Percentiles rank a stretch among this genome's conserved stretches.
These are phyloP conservation scores for Deroptyus accipitrinus DNA, from an alignment of 2,113 vertebrate species.

Conservation along the genomic window DNA sequence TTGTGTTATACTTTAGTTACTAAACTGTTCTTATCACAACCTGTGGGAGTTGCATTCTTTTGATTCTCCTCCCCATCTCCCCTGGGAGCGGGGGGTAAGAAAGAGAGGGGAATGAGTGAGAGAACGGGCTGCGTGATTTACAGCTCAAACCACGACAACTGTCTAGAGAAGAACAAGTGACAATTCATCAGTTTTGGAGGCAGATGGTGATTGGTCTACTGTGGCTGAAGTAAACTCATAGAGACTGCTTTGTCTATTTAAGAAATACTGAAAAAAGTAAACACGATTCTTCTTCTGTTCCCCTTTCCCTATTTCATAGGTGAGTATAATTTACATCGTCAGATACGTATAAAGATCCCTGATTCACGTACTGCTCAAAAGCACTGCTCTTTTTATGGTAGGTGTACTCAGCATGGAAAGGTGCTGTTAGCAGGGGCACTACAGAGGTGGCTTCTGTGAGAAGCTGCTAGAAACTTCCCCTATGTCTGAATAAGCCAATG, in stretches of 20 bases:
- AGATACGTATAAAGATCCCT: neutral
- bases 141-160: neutral
- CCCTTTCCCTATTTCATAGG: neutral
- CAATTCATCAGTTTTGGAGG: neutral
- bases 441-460: neutral
- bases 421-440: neutral
- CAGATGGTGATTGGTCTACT: neutral
- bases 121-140: too few relatives aligned
- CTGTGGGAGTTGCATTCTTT: too few relatives aligned
- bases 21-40: too few relatives aligned
- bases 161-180: neutral
- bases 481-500: neutral
- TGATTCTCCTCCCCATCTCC: too few relatives aligned
- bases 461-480: neutral
- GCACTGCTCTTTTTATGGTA: neutral
- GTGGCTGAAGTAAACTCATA: neutral
- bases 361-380: neutral
- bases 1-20: too few relatives aligned
- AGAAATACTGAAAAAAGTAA: neutral
- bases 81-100: too few relatives aligned
- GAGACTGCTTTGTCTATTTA: neutral
- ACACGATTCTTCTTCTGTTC: neutral
- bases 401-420: neutral
- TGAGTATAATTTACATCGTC: neutral
- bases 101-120: too few relatives aligned